Percentiles rank a stretch among this genome's conserved stretches.
phyloP scores from a whole-genome alignment of 2,888 invertebrate genomes.

The Lottia gigantea region DNA sequence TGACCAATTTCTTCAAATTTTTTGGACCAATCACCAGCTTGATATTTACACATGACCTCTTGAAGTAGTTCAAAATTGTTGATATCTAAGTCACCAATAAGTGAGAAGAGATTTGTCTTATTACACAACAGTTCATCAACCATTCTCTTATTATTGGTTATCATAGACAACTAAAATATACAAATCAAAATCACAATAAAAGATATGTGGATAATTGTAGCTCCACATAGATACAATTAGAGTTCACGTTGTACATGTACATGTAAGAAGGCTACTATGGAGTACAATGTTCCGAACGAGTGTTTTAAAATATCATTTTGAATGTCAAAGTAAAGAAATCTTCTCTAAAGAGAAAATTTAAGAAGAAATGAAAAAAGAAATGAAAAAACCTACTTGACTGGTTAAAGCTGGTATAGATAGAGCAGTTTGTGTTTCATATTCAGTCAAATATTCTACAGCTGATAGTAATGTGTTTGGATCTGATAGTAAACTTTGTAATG shows the following conservation, averaged over 20 bases:
- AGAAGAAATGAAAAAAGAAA: background rate
- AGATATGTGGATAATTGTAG: no score
- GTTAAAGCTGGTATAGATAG: background rate
- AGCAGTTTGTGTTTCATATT: conserved; percentile 19
- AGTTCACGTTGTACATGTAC: no score
- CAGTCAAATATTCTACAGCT: conserved; percentile 17
- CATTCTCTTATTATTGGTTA: background rate
- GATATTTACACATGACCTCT: background rate
- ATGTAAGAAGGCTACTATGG: no score
- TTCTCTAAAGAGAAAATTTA: no score
- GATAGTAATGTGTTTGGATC: conserved; percentile 22
- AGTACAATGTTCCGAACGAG: no score
- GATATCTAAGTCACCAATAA: background rate
- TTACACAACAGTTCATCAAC: background rate
- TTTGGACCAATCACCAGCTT: background rate
- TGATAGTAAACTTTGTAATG: conserved; percentile 13
- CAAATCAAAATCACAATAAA: background rate
- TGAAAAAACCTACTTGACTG: no score
- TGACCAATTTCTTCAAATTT: no score
- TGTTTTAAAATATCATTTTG: no score
- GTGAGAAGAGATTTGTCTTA: background rate
- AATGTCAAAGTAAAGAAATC: no score
- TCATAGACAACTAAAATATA: background rate
- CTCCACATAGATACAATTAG: no score
- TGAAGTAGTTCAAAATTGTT: background rate